phyloP scores from a whole-genome alignment of 30 jellyfish, hydroid and myxozoan genomes.

The Cassiopea xamachana region DNA sequence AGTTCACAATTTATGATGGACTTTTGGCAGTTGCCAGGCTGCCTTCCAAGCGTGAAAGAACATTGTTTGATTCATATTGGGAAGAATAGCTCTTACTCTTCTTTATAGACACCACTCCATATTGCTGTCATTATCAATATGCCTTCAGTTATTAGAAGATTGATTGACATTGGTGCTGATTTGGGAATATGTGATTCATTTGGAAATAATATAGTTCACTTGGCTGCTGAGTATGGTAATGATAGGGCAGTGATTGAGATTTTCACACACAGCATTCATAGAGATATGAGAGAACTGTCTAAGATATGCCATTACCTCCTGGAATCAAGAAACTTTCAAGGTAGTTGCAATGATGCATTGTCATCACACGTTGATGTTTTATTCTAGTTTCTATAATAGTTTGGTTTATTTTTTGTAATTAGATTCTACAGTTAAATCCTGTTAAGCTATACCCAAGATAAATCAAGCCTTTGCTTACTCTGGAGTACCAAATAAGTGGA shows the following conservation, averaged over 20 bases:
- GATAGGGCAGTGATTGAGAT: conserved; percentile 23
- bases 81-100: neutral
- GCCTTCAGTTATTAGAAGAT: conserved; percentile 16
- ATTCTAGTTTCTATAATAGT: no score
- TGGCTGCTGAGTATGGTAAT: conserved; percentile 47
- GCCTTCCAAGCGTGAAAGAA: no score
- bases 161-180: conserved; percentile 58
- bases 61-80: neutral
- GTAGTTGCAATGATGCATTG: conserved; percentile 10
- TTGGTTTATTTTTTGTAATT: no score
- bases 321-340: conserved; percentile 53
- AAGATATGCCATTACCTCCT: neutral
- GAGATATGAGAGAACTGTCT: neutral
- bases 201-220: conserved; percentile 39
- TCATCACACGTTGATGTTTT: no score
- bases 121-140: conserved; percentile 18
- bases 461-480: no score
- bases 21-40: no score
- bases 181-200: conserved; percentile 24
- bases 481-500: no score
- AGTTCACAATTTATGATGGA: no score
- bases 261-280: neutral
- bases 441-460: no score
- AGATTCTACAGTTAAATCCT: no score
- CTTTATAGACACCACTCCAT: conserved; percentile 40